These are phyloP conservation scores for Chaetops frenatus DNA, from an alignment of 2,113 vertebrate species.

Conservation along the genomic window DNA sequence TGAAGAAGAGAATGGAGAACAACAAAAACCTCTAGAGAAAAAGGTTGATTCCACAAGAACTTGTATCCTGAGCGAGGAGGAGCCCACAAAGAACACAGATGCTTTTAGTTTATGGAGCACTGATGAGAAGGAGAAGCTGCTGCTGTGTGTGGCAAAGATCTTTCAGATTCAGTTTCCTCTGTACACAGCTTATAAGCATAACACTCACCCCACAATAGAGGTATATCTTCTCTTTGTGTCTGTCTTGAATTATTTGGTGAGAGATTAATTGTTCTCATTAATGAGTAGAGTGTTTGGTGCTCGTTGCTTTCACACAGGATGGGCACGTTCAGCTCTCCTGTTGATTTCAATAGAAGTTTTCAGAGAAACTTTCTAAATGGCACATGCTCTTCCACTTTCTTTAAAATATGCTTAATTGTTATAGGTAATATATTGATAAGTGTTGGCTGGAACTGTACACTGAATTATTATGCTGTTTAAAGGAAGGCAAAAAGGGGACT, in stretches of 20 bases:
- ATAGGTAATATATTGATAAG: background rate
- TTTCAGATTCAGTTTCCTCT: conserved; percentile 99
- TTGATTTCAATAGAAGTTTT: background rate
- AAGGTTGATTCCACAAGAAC: conserved; percentile 60
- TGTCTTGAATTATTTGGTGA: background rate
- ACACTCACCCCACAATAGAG: conserved; percentile 98
- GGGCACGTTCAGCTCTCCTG: background rate
- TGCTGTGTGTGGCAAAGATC: conserved; percentile 97
- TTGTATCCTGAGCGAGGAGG: conserved; percentile 68
- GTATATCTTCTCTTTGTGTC: conserved; percentile 68
- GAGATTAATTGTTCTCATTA: background rate
- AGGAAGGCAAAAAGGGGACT: background rate
- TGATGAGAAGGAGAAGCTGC: conserved; percentile 96
- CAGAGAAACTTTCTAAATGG: background rate
- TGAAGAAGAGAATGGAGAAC: conserved; percentile 75
- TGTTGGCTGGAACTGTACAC: conserved; percentile 9
- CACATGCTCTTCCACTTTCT: background rate
- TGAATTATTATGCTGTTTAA: background rate
- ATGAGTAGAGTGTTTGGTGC: background rate
- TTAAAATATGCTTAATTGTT: background rate
- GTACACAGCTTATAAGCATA: conserved; percentile 99
- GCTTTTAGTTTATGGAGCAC: conserved; percentile 88
- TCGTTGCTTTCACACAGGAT: background rate
- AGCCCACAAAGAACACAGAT: conserved; percentile 74
- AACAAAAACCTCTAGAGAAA: conserved; percentile 68